A percentile compares a stretch with the other conserved stretches of the same genome.
Conservation (phyloP, 1,140 invertebrate genomes). For the Colletes latitarsis region DNA sequence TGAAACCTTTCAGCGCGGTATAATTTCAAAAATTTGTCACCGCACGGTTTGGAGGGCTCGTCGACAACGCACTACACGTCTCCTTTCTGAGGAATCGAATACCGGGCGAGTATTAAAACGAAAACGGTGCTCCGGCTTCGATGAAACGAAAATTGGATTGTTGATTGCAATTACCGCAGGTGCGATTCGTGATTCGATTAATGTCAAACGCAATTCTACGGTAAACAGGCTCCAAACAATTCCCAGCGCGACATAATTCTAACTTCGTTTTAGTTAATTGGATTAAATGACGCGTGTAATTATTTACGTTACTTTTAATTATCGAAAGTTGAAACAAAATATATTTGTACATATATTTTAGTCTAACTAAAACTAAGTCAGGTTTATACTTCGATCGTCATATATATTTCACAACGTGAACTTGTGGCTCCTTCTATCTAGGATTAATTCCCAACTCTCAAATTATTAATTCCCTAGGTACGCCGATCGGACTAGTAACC, state of each 20-base stretch:
- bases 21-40: too few relatives aligned
- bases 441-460: too few relatives aligned
- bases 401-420: too few relatives aligned
- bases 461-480: too few relatives aligned
- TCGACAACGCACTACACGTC: neutral
- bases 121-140: neutral
- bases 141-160: neutral
- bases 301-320: neutral
- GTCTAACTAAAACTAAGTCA: too few relatives aligned
- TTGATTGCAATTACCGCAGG: neutral
- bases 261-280: slow-evolving; percentile 31
- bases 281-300: neutral
- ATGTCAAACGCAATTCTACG: neutral
- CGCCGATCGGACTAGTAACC: too few relatives aligned
- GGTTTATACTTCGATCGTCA: too few relatives aligned
- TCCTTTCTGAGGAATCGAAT: neutral
- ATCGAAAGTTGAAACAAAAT: neutral
- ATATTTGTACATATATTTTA: too few relatives aligned
- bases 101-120: neutral
- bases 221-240: slow-evolving; percentile 5
- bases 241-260: neutral
- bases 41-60: neutral
- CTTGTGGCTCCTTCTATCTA: too few relatives aligned
- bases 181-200: slow-evolving; percentile 9
- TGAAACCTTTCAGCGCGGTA: too few relatives aligned